phyloP scores from a whole-genome alignment of 2,888 invertebrate genomes.

The Brachyopa scutellaris region DNA sequence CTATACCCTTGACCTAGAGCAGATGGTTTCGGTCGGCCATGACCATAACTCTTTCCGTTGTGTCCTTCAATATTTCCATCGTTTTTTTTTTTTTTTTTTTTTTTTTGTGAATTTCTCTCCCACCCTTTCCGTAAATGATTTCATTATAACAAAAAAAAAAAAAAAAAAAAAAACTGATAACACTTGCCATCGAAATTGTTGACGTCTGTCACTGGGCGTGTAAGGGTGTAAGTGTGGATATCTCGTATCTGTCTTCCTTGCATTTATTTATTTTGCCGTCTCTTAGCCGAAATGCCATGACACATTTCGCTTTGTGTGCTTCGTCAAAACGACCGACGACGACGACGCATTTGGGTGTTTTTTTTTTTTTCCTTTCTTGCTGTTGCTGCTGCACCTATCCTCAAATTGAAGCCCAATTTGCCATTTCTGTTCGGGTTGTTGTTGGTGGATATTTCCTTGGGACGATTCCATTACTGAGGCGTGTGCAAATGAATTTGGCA shows the following conservation, averaged over 20 bases:
- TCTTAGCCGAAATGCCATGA: conserved; percentile 6
- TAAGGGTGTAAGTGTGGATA: no score
- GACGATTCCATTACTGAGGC: background rate
- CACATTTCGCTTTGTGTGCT: conserved; percentile 27
- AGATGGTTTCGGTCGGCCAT: conserved; percentile 38
- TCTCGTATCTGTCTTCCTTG: conserved; percentile 7
- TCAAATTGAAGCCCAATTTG: conserved; percentile 13
- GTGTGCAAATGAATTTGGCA: background rate
- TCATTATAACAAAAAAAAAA: conserved; percentile 25
- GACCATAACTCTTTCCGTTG: conserved; percentile 32
- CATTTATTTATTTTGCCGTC: conserved; percentile 11
- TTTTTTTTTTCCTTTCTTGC: no score
- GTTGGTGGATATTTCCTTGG: background rate
- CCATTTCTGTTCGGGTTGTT: no score
- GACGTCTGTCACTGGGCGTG: conserved; percentile 7
- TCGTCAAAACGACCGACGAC: no score
- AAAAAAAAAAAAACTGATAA: conserved; percentile 20
- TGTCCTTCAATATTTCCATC: no score
- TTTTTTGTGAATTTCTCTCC: background rate
- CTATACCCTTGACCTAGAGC: conserved; percentile 56
- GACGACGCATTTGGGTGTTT: conserved; percentile 22
- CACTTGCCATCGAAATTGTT: conserved; percentile 24
- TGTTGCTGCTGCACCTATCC: conserved; percentile 5
- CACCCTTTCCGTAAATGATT: conserved; percentile 23
- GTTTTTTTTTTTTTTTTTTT: no score